A percentile compares a stretch with the other conserved stretches of the same genome.
Evolutionary conservation across 2,888 invertebrate genomes (phyloP).

Genomic region (Stenodema calcarata): DNA sequence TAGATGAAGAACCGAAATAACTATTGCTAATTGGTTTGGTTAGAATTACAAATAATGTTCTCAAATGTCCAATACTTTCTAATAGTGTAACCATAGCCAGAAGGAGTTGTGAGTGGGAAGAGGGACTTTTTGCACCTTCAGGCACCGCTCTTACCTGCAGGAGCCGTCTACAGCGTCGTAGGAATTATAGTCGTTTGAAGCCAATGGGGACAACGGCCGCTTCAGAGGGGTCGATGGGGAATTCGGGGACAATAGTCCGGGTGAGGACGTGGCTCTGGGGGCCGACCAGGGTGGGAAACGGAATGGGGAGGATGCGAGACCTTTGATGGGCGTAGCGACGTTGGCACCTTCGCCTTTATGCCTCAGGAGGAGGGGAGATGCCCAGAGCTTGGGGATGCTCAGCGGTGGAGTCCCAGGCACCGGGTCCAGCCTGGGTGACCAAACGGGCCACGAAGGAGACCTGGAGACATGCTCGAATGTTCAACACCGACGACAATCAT

Average conservation of each 20-base stretch:
- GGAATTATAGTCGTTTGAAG: conserved; percentile 15
- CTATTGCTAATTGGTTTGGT: too few relatives aligned
- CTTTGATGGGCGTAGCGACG: conserved; percentile 41
- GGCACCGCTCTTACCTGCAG: conserved; percentile 16
- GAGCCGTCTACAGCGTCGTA: conserved; percentile 30
- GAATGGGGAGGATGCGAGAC: conserved; percentile 53
- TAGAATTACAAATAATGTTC: too few relatives aligned
- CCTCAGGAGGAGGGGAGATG: conserved; percentile 49
- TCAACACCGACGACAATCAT: conserved; percentile 33
- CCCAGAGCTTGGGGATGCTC: conserved; percentile 50
- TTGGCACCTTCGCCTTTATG: conserved; percentile 39
- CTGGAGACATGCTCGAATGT: conserved; percentile 59
- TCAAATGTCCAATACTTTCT: background rate
- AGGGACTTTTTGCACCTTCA: background rate
- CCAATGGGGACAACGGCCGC: conserved; percentile 35
- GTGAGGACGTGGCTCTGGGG: conserved; percentile 63
- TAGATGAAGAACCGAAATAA: too few relatives aligned
- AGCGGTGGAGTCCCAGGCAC: conserved; percentile 51
- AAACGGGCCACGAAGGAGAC: conserved; percentile 69
- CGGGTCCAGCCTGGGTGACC: conserved; percentile 63
- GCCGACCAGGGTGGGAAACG: conserved; percentile 60
- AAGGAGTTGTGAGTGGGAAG: background rate
- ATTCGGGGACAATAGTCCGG: conserved; percentile 62
- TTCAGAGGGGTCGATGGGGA: conserved; percentile 59
- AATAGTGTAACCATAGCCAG: background rate